Percentiles rank a stretch among this genome's conserved stretches.
Evolutionary conservation across 2,113 vertebrate genomes (phyloP).

Genomic region (Bothrops jararaca): DNA sequence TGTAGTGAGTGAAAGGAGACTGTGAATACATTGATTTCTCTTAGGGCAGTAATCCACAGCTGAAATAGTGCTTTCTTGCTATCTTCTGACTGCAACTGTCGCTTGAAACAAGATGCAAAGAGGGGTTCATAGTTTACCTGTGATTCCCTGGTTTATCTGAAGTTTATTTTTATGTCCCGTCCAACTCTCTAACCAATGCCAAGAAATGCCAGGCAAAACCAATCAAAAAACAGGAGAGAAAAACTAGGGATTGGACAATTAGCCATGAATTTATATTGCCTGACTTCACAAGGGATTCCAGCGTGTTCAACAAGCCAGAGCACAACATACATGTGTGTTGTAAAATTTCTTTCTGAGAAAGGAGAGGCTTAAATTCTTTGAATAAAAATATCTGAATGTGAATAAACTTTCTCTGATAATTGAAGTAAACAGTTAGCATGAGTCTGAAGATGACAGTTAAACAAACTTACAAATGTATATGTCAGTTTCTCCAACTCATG

Average conservation of each 20-base stretch:
- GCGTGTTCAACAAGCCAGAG: neutral
- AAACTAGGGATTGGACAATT: neutral
- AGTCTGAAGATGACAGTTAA: neutral
- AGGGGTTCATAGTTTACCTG: neutral
- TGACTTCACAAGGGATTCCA: neutral
- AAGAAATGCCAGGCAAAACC: neutral
- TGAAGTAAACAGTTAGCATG: neutral
- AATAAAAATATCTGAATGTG: neutral
- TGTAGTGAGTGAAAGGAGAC: neutral
- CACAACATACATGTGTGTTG: neutral
- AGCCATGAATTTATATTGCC: neutral
- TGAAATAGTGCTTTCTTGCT: neutral
- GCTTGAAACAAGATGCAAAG: neutral
- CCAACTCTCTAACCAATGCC: neutral
- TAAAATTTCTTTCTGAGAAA: neutral
- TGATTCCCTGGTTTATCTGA: neutral
- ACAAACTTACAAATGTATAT: neutral
- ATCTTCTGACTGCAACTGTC: neutral
- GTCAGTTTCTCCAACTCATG: neutral
- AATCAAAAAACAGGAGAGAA: neutral
- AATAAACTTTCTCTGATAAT: neutral
- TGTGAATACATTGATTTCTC: neutral
- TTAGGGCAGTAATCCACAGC: neutral
- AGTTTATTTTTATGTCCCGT: neutral
- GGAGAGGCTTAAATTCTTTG: neutral